Evolutionary conservation across 2,888 invertebrate species (phyloP), one percentile per base, ranked within the genome.

Genomic region (Gymnosoma rotundatum): DNA sequence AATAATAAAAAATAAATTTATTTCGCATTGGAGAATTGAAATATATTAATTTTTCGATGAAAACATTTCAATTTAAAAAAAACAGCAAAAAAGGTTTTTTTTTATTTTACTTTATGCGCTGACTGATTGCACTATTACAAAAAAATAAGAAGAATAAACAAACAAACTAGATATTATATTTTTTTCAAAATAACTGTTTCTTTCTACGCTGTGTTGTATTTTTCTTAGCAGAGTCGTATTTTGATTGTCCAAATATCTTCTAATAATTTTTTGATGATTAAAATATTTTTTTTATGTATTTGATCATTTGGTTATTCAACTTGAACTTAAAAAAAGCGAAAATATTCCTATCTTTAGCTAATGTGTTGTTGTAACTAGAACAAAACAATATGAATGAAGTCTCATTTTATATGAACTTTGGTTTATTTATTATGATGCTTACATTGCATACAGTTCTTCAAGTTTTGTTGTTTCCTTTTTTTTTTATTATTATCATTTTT

Each of bases 291-390:
- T 32, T 25, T n/a, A 32, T 18, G 56, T 48, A 20, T 66, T 61
- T 58, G 83, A 88, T 87, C 74, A 87, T 87, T 87, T 89, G 90
- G 89, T 88, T 89, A 88, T 90, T 90, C 88, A 90, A 90, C 88
- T 88, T 87, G 16, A 14, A 16, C 18, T 58, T 9, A 6, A 12
- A 42, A 32, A 42, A 42, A 12, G 20, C 16, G 12, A 60, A 76
- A 60, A 60, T 66, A 66, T 66, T 66, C 58, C 36, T 72, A 72
- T 66, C 58, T 66, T 38, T 61, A 42, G 52, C 50, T 61, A 2
- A 2, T 25, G 38, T 42, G 42, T 52, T 63, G 42, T 8, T 61
- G 56, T 67, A 50, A 7, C 21, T 42, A 64, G 18, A 18, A 21
- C 8, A 50, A 56, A 54, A 54, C 52, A 42, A 42, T 64, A 64